These are phyloP conservation scores for Hippocampus kuda DNA, from an alignment of 2,797 vertebrate species.

Conservation along the genomic window DNA sequence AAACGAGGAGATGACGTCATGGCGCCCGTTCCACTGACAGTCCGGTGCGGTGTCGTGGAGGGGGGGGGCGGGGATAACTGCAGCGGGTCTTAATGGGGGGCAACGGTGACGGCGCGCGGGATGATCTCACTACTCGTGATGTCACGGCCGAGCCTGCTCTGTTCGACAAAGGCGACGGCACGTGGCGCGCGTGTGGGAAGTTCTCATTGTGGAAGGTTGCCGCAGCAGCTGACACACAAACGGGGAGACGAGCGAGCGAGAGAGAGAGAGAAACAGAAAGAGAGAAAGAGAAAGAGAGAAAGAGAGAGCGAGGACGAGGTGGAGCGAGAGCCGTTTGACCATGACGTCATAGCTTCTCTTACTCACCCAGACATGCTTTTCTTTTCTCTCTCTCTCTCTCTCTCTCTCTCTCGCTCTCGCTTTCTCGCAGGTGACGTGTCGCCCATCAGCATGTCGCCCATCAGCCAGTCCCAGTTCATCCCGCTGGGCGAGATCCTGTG, in stretches of 20 bases:
- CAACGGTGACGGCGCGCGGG: not conserved
- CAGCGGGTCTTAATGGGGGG: not conserved
- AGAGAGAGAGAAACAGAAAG: no score
- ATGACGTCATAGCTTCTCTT: constrained; percentile 66
- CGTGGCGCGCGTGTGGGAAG: constrained; percentile 23
- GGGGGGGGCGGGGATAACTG: not conserved
- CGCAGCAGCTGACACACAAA: constrained; percentile 45
- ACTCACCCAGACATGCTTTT: constrained; percentile 53
- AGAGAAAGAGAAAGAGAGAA: no score
- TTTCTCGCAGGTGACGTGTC: constrained; percentile 90
- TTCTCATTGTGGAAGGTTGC: constrained; percentile 17
- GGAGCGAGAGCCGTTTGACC: constrained; percentile 59
- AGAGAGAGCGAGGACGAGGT: constrained; percentile 51
- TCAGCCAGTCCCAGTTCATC: constrained; percentile 99
- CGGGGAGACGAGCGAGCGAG: constrained; percentile 39
- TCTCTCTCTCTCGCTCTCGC: not conserved
- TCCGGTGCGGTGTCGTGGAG: constrained; percentile 29
- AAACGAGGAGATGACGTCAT: constrained; percentile 48
- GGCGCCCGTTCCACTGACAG: constrained; percentile 47
- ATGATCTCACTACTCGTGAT: not conserved
- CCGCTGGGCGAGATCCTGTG: constrained; percentile 98
- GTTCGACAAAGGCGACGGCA: constrained; percentile 6
- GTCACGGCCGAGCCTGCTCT: not conserved
- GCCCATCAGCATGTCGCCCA: constrained; percentile 99
- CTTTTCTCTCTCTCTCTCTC: constrained; percentile 17